A percentile compares a stretch with the other conserved stretches of the same genome.
Evolutionary conservation across 2,113 vertebrate species (phyloP).

Genomic region (Pongo abelii): DNA sequence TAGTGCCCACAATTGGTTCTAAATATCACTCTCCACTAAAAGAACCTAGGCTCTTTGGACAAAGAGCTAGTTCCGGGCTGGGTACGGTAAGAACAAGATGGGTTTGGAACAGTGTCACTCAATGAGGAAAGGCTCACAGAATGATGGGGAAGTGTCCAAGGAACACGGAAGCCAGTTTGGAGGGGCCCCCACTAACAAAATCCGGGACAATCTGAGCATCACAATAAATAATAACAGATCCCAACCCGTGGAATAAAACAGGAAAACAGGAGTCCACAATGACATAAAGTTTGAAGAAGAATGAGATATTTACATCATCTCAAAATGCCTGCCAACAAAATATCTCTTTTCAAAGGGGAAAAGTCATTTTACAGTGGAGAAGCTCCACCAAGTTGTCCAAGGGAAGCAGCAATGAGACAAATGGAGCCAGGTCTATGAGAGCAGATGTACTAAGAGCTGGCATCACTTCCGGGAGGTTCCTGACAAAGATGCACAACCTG

Average conservation of each 20-base stretch:
- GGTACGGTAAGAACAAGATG: background rate
- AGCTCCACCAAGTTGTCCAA: background rate
- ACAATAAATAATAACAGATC: background rate
- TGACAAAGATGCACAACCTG: background rate
- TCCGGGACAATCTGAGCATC: background rate
- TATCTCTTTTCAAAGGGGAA: background rate
- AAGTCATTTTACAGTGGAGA: background rate
- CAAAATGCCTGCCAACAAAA: background rate
- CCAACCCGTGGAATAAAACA: background rate
- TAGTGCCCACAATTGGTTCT: background rate
- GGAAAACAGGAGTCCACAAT: background rate
- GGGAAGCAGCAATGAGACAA: background rate
- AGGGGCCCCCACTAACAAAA: background rate
- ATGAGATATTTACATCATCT: too few relatives aligned
- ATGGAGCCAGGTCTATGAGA: accelerated
- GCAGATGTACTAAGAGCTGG: background rate
- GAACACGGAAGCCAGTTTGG: background rate
- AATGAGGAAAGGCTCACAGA: background rate
- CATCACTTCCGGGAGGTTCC: background rate
- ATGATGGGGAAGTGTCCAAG: background rate
- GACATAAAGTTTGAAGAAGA: background rate
- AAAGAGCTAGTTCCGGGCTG: background rate
- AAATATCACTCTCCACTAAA: background rate
- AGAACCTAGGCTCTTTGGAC: background rate
- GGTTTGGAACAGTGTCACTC: background rate